These are phyloP conservation scores for Porites australiensis DNA, from an alignment of 64 coral and sea anemone species.

Conservation along the genomic window DNA sequence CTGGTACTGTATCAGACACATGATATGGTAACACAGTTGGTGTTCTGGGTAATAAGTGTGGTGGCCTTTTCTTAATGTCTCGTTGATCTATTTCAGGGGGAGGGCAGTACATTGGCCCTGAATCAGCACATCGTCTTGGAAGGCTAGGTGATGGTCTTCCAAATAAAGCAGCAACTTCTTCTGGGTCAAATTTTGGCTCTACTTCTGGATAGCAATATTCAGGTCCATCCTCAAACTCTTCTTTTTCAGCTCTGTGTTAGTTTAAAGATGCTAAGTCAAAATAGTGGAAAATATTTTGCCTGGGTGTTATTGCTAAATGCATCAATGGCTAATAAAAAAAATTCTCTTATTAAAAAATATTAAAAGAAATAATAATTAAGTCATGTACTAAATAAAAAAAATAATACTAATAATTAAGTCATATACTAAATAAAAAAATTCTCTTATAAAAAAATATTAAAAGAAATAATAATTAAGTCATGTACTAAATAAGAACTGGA, in stretches of 20 bases:
- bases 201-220: conserved; percentile 50
- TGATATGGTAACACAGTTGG: background rate
- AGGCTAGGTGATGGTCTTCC: background rate
- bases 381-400: too few relatives aligned
- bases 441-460: too few relatives aligned
- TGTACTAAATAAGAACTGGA: too few relatives aligned
- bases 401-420: too few relatives aligned
- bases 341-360: too few relatives aligned
- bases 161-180: conserved; percentile 26
- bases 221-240: background rate
- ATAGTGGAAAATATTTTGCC: too few relatives aligned
- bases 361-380: too few relatives aligned
- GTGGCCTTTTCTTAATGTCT: conserved; percentile 10
- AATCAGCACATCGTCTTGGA: background rate
- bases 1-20: background rate
- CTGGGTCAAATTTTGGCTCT: conserved; percentile 23
- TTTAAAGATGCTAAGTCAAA: too few relatives aligned
- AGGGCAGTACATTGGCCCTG: background rate
- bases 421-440: too few relatives aligned
- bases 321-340: too few relatives aligned
- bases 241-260: background rate
- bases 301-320: too few relatives aligned
- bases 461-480: too few relatives aligned
- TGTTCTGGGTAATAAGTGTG: background rate
- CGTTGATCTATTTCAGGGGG: background rate